These are phyloP conservation scores for Tetrax tetrax DNA, from an alignment of 2,113 vertebrate species.

Conservation along the genomic window DNA sequence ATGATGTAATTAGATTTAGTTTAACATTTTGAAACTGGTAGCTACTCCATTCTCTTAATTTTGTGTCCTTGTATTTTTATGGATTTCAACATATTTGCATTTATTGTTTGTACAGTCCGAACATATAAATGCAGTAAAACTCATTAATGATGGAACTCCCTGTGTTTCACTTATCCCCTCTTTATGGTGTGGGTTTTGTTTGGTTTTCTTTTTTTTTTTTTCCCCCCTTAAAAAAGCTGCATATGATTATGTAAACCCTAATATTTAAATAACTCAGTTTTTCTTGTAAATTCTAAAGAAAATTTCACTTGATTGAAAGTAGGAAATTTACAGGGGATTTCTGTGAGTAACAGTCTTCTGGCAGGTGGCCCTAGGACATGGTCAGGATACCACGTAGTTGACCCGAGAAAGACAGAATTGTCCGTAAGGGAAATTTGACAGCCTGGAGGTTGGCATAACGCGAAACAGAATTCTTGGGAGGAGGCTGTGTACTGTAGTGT, in stretches of 20 bases:
- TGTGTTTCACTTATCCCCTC: neutral
- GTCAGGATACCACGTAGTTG: neutral
- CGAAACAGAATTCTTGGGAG: neutral
- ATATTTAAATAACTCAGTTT: neutral
- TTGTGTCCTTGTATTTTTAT: neutral
- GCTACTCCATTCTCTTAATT: neutral
- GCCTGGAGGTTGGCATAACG: neutral
- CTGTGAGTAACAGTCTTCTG: neutral
- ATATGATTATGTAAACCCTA: neutral
- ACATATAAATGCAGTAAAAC: neutral
- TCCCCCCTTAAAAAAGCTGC: neutral
- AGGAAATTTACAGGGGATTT: neutral
- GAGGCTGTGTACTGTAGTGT: neutral
- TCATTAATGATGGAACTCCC: neutral
- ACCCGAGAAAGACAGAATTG: neutral
- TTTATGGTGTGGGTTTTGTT: neutral
- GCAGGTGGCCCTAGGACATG: neutral
- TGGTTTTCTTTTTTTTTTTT: neutral
- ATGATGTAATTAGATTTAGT: slow-evolving; percentile 58
- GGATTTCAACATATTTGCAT: neutral
- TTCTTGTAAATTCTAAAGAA: neutral
- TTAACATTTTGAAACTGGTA: slow-evolving; percentile 41
- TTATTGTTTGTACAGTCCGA: neutral
- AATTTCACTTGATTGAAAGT: neutral
- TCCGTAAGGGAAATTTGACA: neutral